Base-by-base conservation (phyloP, 2,113 vertebrate species). In the Nipponia nippon region DNA sequence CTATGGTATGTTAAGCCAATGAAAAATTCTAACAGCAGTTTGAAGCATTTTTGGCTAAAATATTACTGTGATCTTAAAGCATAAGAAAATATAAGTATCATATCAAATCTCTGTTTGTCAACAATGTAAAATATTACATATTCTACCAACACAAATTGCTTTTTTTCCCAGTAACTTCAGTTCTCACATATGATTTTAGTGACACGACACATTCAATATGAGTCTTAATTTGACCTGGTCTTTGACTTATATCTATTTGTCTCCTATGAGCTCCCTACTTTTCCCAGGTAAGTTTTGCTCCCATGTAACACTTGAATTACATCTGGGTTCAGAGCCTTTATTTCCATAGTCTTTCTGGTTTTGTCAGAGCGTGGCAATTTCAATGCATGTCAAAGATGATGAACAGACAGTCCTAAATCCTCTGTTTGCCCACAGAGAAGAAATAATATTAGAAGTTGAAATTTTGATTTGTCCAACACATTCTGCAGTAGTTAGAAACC, bases 21-120 rank as follows among this genome's bases (percentile, higher is more conserved):
- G 93, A 96, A 96, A 95, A 95, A 95, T 93, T 96, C 76, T 90
- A 96, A 36, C 65, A 95, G 76, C 69, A 73, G 50, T 94, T 95
- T 94, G 72, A 94, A 90, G 69, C 19, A 71, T 63, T 96, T 93
- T 90, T 90, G 21, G 22, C 23, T 93, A 66, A 96, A 95, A 93
- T 65, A 76, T 20, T 79, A 13, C 26, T 58, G 44, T 69, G 73
- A 36, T 55, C 42, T 80, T 93, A 83, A 73, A 87, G 27, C n/a
- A 66, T 17, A 63, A 61, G 25, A 71, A 82, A 79, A 63, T 38
- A 5, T 6, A 81, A 91, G 7, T 30, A 63, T 62, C 14, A 36
- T 63, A 52, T 5, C 34, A 70, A 83, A 71, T 93, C 87, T 38
- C 52, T 90, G 16, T 47, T 95, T 80, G 34, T 79, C 63, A 72